phyloP scores from a whole-genome alignment of 2,888 invertebrate species.

The Geophilus truncorum region DNA sequence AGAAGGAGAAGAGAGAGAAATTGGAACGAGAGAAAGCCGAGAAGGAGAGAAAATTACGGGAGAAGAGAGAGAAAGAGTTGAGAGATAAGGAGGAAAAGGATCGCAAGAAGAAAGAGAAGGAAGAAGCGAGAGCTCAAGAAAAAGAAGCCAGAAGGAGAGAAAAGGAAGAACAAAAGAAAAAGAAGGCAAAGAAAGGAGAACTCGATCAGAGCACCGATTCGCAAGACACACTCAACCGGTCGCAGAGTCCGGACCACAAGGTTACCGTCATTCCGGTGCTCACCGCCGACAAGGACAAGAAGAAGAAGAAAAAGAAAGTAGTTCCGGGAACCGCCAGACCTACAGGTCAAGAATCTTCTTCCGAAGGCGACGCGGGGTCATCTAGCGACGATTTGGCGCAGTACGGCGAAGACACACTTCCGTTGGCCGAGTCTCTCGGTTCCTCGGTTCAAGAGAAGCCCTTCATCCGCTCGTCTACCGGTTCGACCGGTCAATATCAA shows the following conservation, averaged over 20 bases:
- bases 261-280: too few relatives aligned
- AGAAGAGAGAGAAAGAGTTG: constrained; percentile 50
- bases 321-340: too few relatives aligned
- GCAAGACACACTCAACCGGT: background rate
- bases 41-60: constrained; percentile 68
- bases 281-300: constrained; percentile 48
- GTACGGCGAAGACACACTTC: constrained; percentile 35
- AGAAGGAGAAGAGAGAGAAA: constrained; percentile 28
- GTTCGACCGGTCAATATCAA: too few relatives aligned
- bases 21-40: constrained; percentile 36
- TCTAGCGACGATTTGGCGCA: constrained; percentile 30
- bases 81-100: constrained; percentile 35
- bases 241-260: background rate
- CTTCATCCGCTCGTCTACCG: background rate
- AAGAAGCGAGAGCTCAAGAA: constrained; percentile 14
- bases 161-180: too few relatives aligned
- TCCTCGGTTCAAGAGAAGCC: constrained; percentile 28
- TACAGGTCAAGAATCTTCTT: too few relatives aligned
- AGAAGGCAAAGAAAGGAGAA: constrained; percentile 49
- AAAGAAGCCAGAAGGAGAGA: too few relatives aligned
- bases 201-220: constrained; percentile 32
- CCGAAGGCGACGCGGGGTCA: constrained; percentile 28
- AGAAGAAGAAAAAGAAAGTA: constrained; percentile 40
- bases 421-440: constrained; percentile 29
- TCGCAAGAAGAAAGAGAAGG: constrained; percentile 14